Evolutionary conservation across 2,888 invertebrate species (phyloP).

Genomic region (Phortica magna): DNA sequence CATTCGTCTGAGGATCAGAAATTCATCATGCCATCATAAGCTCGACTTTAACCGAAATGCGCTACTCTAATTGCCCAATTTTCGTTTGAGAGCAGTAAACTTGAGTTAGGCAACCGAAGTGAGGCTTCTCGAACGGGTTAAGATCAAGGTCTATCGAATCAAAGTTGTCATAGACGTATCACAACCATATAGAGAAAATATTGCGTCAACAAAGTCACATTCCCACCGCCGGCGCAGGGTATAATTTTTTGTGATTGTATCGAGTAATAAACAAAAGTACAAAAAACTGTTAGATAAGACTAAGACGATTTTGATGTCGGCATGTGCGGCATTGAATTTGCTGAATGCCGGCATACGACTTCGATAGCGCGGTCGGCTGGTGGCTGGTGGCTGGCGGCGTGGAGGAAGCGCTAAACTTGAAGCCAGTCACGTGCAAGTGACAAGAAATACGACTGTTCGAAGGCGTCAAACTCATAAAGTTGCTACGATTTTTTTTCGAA

Average conservation of each 20-base stretch:
- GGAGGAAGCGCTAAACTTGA: slow-evolving; percentile 58
- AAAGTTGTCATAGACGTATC: too few species aligned
- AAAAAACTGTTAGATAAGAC: slow-evolving; percentile 1
- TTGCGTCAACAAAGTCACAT: not conserved
- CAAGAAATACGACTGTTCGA: slow-evolving; percentile 41
- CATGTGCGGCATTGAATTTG: slow-evolving; percentile 17
- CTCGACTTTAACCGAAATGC: too few species aligned
- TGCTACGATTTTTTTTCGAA: not conserved
- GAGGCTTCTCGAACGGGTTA: too few species aligned
- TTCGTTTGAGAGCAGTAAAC: too few species aligned
- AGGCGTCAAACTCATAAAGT: not conserved
- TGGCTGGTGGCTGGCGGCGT: not conserved
- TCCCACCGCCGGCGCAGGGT: not conserved
- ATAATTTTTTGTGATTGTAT: not conserved
- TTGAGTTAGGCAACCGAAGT: too few species aligned
- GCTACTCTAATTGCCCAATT: too few species aligned
- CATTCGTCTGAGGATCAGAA: too few species aligned
- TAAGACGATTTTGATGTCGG: not conserved
- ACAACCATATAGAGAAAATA: not conserved
- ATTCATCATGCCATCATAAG: too few species aligned
- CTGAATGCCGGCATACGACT: slow-evolving; percentile 2
- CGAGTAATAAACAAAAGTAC: slow-evolving; percentile 1
- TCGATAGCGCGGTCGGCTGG: not conserved
- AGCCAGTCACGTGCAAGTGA: slow-evolving; percentile 68
- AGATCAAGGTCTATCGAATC: too few species aligned